Conservation (phyloP, 1,140 invertebrate genomes). For the Ceratoteleas bidentatus region DNA sequence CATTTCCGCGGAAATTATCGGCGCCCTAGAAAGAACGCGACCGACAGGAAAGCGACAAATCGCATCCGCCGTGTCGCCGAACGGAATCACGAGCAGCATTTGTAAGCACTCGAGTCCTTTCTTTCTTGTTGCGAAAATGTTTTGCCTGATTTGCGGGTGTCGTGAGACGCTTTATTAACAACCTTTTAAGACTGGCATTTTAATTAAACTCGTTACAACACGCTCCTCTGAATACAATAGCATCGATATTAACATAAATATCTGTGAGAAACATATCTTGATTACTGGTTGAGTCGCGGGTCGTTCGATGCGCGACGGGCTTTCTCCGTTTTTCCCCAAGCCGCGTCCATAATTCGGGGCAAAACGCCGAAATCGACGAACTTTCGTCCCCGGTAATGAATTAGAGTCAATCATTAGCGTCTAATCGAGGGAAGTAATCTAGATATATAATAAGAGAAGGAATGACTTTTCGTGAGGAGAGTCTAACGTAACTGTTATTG, state of each 20-base stretch:
- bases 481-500: slow-evolving; percentile 18
- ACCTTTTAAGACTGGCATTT: slow-evolving; percentile 59
- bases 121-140: slow-evolving; percentile 27
- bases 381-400: slow-evolving; percentile 34
- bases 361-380: slow-evolving; percentile 35
- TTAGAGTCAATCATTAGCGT: slow-evolving; percentile 2
- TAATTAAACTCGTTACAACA: slow-evolving; percentile 60
- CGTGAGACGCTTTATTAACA: slow-evolving; percentile 44
- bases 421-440: no score
- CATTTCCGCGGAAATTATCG: slow-evolving; percentile 6
- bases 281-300: slow-evolving; percentile 22
- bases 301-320: slow-evolving; percentile 20
- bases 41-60: slow-evolving; percentile 11
- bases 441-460: slow-evolving; percentile 5
- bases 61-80: background rate
- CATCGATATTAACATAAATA: slow-evolving; percentile 58
- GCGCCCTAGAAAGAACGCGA: background rate
- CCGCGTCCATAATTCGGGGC: background rate
- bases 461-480: slow-evolving; percentile 45
- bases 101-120: slow-evolving; percentile 11
- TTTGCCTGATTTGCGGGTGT: slow-evolving; percentile 41
- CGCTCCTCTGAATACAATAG: slow-evolving; percentile 45
- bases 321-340: slow-evolving; percentile 10
- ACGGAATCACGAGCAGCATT: slow-evolving; percentile 28
- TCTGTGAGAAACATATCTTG: slow-evolving; percentile 46